phyloP scores from a whole-genome alignment of 2,113 vertebrate species.

The Dendropsophus ebraccatus region DNA sequence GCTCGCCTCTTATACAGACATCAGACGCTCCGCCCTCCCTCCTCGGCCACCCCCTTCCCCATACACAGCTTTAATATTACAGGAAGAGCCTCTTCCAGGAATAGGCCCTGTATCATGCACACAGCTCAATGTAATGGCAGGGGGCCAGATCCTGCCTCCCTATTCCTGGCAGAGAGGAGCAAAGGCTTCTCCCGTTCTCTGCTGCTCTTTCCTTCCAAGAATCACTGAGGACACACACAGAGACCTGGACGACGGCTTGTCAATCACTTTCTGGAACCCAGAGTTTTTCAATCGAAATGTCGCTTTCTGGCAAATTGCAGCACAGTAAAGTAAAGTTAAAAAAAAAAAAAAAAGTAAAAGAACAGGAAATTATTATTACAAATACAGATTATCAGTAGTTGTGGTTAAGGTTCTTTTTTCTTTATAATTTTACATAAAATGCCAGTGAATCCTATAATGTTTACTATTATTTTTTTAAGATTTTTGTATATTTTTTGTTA shows the following conservation, averaged over 20 bases:
- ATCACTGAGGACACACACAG: constrained; percentile 48
- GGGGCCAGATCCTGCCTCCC: constrained; percentile 47
- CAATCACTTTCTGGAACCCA: constrained; percentile 4
- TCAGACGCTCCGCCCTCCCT: background rate
- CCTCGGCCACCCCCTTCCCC: background rate
- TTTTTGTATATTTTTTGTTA: background rate
- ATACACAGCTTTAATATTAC: constrained; percentile 26
- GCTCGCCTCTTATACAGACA: constrained; percentile 18
- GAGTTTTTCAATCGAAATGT: background rate
- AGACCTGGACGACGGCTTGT: background rate
- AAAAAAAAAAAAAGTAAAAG: background rate
- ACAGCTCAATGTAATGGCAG: constrained; percentile 35
- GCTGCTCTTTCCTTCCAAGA: constrained; percentile 53
- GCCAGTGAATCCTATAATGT: background rate
- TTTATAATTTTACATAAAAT: background rate
- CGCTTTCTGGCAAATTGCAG: background rate
- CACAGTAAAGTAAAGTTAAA: background rate
- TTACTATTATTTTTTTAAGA: background rate
- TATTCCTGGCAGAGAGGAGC: constrained; percentile 49
- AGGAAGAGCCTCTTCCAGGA: constrained; percentile 56
- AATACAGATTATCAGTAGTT: background rate
- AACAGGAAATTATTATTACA: constrained; percentile 16
- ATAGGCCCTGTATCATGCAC: constrained; percentile 36
- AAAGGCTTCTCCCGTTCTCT: constrained; percentile 46
- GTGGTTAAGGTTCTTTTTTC: background rate